A percentile compares a stretch with the other conserved stretches of the same genome.
phyloP scores from a whole-genome alignment of 2,797 vertebrate genomes.

The Alectoris magna region DNA sequence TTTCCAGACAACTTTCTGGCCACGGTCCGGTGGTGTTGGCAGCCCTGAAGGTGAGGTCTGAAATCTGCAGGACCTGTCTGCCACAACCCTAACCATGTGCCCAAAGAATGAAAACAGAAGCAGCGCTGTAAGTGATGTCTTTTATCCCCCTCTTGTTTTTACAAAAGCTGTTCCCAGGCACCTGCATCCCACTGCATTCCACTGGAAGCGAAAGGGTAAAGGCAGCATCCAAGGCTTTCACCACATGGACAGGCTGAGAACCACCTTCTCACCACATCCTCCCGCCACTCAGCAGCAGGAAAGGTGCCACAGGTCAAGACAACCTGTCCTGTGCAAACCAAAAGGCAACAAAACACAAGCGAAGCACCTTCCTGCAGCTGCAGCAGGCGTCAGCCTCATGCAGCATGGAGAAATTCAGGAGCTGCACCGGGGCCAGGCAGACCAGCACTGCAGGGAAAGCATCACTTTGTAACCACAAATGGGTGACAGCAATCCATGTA shows the following conservation, averaged over 20 bases:
- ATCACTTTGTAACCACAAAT: rapidly evolving
- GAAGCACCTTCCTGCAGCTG: background rate
- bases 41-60: background rate
- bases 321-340: background rate
- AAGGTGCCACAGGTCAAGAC: background rate
- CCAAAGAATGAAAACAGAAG: background rate
- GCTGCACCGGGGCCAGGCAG: background rate
- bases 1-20: background rate
- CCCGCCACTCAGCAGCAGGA: background rate
- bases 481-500: rapidly evolving
- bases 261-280: background rate
- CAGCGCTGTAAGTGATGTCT: background rate
- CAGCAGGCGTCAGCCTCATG: background rate
- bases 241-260: background rate
- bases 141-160: background rate
- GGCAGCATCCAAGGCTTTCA: background rate
- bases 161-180: background rate
- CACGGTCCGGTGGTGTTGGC: background rate
- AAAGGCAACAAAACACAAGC: background rate
- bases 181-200: background rate
- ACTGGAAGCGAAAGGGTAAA: background rate
- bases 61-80: background rate
- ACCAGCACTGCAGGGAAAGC: background rate
- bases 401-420: background rate
- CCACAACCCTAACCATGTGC: background rate